These are phyloP conservation scores for Tetrapedia diversipes DNA, from an alignment of 2,888 invertebrate genomes.

Conservation along the genomic window DNA sequence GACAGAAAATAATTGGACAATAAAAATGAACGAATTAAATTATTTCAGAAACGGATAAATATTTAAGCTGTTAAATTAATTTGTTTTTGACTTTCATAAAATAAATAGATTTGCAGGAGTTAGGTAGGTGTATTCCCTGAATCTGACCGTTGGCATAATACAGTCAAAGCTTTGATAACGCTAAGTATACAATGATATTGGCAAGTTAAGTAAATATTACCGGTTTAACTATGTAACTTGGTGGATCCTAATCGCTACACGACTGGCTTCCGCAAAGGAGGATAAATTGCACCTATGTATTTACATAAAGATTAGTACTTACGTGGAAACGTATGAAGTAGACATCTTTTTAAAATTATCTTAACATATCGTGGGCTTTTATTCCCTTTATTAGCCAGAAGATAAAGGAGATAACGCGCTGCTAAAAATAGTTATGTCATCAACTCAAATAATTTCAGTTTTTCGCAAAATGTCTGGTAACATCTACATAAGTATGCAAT, in stretches of 20 bases:
- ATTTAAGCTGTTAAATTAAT: no score
- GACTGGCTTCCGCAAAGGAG: not conserved
- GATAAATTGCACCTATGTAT: not conserved
- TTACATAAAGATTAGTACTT: not conserved
- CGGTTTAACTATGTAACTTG: not conserved
- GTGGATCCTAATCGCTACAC: not conserved
- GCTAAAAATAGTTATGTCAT: no score
- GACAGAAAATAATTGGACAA: no score
- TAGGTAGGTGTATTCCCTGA: not conserved
- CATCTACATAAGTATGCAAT: no score
- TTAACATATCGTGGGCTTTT: no score
- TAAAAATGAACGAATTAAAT: no score
- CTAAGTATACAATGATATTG: not conserved
- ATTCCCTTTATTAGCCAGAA: no score
- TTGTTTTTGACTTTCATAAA: no score
- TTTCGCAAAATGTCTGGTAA: not conserved
- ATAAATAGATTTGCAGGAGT: no score
- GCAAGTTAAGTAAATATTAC: not conserved
- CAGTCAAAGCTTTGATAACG: not conserved
- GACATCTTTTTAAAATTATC: not conserved
- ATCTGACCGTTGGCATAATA: no score
- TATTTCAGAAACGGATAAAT: no score
- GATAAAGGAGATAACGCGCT: no score
- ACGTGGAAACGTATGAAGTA: not conserved
- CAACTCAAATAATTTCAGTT: not conserved